A percentile compares a stretch with the other conserved stretches of the same genome.
Evolutionary conservation across 2,797 vertebrate species (phyloP).

Genomic region (Fistularia tabacaria): DNA sequence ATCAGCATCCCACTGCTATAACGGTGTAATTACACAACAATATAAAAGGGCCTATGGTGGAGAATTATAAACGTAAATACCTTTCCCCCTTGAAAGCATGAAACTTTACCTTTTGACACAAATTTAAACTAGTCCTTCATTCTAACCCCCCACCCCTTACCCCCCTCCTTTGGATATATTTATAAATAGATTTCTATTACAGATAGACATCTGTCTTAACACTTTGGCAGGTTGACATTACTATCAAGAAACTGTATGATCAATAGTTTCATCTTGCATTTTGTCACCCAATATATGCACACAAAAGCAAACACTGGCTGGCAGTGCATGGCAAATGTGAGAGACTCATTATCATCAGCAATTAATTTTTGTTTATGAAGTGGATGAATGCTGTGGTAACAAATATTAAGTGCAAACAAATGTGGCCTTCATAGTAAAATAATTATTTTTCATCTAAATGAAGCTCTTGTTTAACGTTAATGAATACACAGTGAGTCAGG

Average conservation of each 20-base stretch:
- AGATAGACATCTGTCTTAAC: constrained; percentile 22
- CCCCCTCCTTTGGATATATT: background rate
- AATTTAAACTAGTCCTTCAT: too few species aligned
- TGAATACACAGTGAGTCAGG: constrained; percentile 9
- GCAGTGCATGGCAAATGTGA: constrained; percentile 29
- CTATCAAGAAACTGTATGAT: constrained; percentile 43
- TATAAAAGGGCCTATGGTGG: too few species aligned
- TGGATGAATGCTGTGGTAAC: constrained; percentile 6
- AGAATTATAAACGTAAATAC: too few species aligned
- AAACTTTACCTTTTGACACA: too few species aligned
- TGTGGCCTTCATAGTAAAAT: constrained; percentile 23
- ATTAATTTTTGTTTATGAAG: constrained; percentile 14
- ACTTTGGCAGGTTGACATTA: constrained; percentile 30
- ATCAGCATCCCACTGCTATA: too few species aligned
- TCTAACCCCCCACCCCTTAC: too few species aligned
- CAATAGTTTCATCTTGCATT: constrained; percentile 62
- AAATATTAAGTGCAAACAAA: constrained; percentile 4
- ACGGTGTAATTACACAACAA: too few species aligned
- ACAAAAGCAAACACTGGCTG: constrained; percentile 36
- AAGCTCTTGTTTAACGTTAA: constrained; percentile 22
- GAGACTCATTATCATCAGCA: constrained; percentile 29
- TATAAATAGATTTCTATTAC: background rate
- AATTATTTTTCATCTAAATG: constrained; percentile 15
- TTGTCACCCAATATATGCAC: constrained; percentile 54
- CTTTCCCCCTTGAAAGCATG: too few species aligned